Conservation (phyloP, 2,113 vertebrate genomes). For the Synchiropus splendidus region DNA sequence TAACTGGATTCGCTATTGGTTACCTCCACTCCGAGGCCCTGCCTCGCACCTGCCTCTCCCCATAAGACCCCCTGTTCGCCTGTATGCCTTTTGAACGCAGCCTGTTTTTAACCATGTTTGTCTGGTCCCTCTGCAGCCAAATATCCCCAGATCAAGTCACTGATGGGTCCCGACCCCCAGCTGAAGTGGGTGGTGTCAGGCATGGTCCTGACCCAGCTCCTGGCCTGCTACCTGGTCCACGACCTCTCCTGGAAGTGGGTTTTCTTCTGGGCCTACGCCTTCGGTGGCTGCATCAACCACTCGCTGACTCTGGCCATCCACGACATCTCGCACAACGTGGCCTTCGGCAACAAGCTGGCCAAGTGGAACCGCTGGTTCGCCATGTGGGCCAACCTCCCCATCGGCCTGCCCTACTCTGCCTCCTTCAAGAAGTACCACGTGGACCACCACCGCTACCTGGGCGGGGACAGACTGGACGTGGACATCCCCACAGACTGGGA, state of each 20-base stretch:
- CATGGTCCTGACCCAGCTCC: slow-evolving; percentile 81
- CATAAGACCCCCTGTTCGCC: too few relatives aligned
- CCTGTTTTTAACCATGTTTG: background rate
- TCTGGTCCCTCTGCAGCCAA: slow-evolving; percentile 71
- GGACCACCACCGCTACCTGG: slow-evolving; percentile 95
- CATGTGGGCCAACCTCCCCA: slow-evolving; percentile 88
- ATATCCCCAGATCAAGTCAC: slow-evolving; percentile 88
- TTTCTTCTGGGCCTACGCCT: slow-evolving; percentile 88
- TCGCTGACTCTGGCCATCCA: slow-evolving; percentile 92
- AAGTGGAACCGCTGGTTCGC: slow-evolving; percentile 91
- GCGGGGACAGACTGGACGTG: slow-evolving; percentile 81
- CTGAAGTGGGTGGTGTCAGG: slow-evolving; percentile 89
- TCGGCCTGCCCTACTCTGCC: slow-evolving; percentile 86
- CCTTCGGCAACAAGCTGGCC: slow-evolving; percentile 79
- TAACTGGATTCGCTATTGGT: too few relatives aligned
- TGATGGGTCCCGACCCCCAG: slow-evolving; percentile 87
- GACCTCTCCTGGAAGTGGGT: slow-evolving; percentile 90
- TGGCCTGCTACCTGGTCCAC: slow-evolving; percentile 80
- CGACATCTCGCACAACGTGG: slow-evolving; percentile 93
- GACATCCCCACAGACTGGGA: slow-evolving; percentile 87
- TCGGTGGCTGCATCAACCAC: slow-evolving; percentile 93
- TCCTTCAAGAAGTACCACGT: slow-evolving; percentile 98
- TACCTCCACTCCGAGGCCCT: too few relatives aligned
- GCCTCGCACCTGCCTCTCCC: too few relatives aligned
- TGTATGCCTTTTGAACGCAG: too few relatives aligned